Conservation (phyloP, 2,888 invertebrate species). For the Lepidochitona cinerea region DNA sequence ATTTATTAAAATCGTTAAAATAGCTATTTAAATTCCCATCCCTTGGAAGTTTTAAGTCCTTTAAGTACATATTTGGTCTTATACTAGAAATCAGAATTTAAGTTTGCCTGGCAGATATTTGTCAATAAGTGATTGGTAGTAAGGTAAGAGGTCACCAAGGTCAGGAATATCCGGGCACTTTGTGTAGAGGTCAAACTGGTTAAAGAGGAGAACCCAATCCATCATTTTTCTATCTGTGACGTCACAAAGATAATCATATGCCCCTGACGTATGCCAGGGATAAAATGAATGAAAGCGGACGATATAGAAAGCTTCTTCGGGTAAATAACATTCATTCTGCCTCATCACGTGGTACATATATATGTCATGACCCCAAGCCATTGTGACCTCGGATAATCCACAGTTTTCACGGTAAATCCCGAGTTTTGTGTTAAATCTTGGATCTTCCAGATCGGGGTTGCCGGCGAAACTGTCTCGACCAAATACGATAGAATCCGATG, state of each 20-base stretch:
- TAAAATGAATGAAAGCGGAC: constrained; percentile 98
- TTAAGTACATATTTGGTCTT: too few species aligned
- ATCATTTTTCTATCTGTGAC: constrained; percentile 83
- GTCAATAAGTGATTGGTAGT: constrained; percentile 91
- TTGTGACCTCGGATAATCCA: constrained; percentile 86
- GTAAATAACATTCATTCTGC: constrained; percentile 83
- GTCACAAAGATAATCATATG: constrained; percentile 85
- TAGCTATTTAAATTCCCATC: too few species aligned
- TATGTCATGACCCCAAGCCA: constrained; percentile 97
- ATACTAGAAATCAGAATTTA: neutral
- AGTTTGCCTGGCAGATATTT: constrained; percentile 84
- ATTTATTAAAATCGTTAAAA: too few species aligned
- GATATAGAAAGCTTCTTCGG: constrained; percentile 87
- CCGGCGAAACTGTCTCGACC: constrained; percentile 83
- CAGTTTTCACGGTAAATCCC: constrained; percentile 92
- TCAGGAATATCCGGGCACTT: constrained; percentile 86
- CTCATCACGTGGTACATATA: constrained; percentile 74
- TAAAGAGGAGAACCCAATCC: constrained; percentile 88
- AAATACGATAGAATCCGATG: constrained; percentile 89
- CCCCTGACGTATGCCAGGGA: constrained; percentile 91
- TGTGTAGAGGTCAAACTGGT: constrained; percentile 96
- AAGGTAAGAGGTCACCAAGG: constrained; percentile 88
- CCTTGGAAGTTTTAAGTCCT: too few species aligned
- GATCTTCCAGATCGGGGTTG: constrained; percentile 80
- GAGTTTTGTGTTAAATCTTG: constrained; percentile 78